Conservation (phyloP, 2,113 vertebrate genomes). For the Lipotes vexillifer region DNA sequence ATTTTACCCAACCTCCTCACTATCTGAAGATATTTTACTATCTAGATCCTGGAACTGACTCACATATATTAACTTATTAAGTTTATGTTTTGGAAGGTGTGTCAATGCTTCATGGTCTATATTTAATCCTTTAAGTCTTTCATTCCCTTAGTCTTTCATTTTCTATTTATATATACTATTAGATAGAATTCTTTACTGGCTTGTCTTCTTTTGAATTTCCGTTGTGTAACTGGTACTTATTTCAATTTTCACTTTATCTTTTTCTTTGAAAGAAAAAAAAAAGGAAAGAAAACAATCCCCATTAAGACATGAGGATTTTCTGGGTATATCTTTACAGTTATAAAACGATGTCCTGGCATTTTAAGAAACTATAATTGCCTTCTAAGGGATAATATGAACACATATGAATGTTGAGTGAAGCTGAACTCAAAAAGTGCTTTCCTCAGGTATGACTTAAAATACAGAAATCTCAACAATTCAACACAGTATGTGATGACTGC, state of each 20-base stretch:
- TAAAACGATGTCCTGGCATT: constrained; percentile 14
- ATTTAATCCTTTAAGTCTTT: constrained; percentile 19
- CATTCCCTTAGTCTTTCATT: background rate
- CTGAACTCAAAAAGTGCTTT: constrained; percentile 2
- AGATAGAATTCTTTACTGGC: background rate
- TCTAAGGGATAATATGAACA: constrained; percentile 26
- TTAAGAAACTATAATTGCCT: constrained; percentile 39
- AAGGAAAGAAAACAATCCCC: background rate
- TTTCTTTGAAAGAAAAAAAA: constrained; percentile 21
- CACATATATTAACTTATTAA: constrained; percentile 28
- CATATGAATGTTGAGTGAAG: background rate
- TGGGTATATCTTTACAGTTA: background rate
- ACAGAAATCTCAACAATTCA: background rate
- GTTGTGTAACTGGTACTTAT: background rate
- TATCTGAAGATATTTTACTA: background rate
- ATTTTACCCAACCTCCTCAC: background rate
- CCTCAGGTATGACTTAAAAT: constrained; percentile 27
- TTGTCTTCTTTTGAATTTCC: background rate
- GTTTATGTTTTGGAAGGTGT: background rate
- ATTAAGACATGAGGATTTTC: constrained; percentile 24
- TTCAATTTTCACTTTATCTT: constrained; percentile 39
- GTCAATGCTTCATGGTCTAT: background rate
- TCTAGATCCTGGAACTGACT: background rate
- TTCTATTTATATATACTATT: background rate
- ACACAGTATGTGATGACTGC: background rate